A percentile compares a stretch with the other conserved stretches of the same genome.
Evolutionary conservation across 2,113 vertebrate species (phyloP).

Genomic region (Gobius niger): DNA sequence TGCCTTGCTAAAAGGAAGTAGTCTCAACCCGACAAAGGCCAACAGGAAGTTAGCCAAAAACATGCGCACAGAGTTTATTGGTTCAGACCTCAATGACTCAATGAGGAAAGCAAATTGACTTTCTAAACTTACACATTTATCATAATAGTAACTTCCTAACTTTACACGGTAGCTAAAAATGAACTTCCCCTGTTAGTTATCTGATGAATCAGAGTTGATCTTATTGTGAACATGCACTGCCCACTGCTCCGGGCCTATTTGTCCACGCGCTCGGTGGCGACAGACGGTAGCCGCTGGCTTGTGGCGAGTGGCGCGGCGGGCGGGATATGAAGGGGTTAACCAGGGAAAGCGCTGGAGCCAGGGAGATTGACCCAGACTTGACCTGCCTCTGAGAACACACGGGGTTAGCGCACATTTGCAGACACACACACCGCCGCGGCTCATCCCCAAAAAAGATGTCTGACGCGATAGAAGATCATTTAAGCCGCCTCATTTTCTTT

Average conservation of each 20-base stretch:
- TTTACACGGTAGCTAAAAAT: constrained; percentile 7
- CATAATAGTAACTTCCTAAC: neutral
- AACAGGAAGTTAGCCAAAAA: no score
- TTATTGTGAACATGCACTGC: neutral
- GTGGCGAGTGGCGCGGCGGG: constrained; percentile 5
- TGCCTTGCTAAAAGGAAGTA: no score
- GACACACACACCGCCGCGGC: constrained; percentile 23
- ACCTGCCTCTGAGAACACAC: constrained; percentile 69
- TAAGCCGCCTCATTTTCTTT: constrained; percentile 40
- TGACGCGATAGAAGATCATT: constrained; percentile 44
- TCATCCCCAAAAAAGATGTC: constrained; percentile 50
- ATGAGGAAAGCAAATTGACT: neutral
- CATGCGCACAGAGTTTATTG: no score
- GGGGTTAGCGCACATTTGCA: constrained; percentile 47
- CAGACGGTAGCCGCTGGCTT: constrained; percentile 19
- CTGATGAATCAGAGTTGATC: neutral
- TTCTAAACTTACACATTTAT: neutral
- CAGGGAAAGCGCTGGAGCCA: constrained; percentile 66
- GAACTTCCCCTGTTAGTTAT: neutral
- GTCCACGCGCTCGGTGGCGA: constrained; percentile 1
- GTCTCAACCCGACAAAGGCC: no score
- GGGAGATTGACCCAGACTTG: constrained; percentile 74
- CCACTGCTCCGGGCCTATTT: neutral
- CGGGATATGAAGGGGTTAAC: constrained; percentile 64
- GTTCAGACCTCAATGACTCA: no score